phyloP scores from a whole-genome alignment of 2,797 vertebrate genomes.

The Pangasius djambal region DNA sequence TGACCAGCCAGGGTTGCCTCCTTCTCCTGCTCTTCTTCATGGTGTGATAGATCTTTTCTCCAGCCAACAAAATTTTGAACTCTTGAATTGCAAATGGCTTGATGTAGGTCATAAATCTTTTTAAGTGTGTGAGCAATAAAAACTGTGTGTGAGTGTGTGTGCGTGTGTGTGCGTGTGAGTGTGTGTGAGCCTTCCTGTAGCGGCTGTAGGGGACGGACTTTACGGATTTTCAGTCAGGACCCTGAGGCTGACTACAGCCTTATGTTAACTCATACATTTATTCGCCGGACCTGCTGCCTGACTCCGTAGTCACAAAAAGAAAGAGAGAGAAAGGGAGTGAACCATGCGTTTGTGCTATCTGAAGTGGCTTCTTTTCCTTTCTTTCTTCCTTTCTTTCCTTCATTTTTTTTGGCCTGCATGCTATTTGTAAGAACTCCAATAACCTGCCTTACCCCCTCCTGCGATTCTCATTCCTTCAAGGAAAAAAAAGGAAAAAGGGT shows the following conservation, averaged over 20 bases:
- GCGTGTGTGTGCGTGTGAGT: conserved; percentile 42
- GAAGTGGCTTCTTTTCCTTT: conserved; percentile 42
- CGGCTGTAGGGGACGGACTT: conserved; percentile 43
- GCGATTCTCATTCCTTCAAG: conserved; percentile 16
- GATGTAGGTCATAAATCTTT: conserved; percentile 58
- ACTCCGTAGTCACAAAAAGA: conserved; percentile 10
- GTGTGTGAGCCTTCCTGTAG: conserved; percentile 12
- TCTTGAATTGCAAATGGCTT: conserved; percentile 57
- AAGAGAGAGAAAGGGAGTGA: conserved; percentile 9
- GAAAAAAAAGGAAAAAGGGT: conserved; percentile 35
- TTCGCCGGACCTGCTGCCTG: conserved; percentile 46
- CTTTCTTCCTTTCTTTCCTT: not conserved
- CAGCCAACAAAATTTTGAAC: conserved; percentile 55
- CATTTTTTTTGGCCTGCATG: not conserved
- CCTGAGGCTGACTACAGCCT: conserved; percentile 45
- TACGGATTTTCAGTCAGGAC: conserved; percentile 56
- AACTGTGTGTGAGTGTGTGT: conserved; percentile 48
- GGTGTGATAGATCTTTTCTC: conserved; percentile 43
- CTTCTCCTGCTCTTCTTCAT: conserved; percentile 26
- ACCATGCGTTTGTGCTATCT: conserved; percentile 51
- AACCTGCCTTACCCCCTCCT: conserved; percentile 30
- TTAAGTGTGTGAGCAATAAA: conserved; percentile 49
- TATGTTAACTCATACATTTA: conserved; percentile 62
- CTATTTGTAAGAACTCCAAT: conserved; percentile 54
- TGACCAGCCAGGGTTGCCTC: not conserved